Evolutionary conservation across 1,140 invertebrate genomes (phyloP), one percentile per base, ranked within the genome.

Genomic region (Helicoverpa armigera): DNA sequence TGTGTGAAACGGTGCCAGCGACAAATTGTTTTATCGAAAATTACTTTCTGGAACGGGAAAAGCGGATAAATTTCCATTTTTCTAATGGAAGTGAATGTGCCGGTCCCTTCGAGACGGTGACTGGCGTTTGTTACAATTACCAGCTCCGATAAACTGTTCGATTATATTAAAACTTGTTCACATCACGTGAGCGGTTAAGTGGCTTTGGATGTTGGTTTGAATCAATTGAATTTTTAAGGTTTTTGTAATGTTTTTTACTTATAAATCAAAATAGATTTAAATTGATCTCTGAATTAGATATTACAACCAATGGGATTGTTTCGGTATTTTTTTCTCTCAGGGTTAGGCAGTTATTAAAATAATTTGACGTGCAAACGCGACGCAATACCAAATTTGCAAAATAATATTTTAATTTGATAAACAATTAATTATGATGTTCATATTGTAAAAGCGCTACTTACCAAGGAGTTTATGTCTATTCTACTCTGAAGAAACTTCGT

Each of bases 11-110:
- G 84, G 82, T 80, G 74, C 48, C 82, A 43, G 58, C 83, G 89
- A 89, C 87, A 91, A 91, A 91, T 87, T 91, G 87, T 89, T 91
- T 90, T 90, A 91, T 91, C 88, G 89, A 90, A 89, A 90, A 91
- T 91, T 91, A 91, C 89, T 89, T 89, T 88, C 87, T 82, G 82
- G 77, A 82, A 82, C 85, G 85, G 35, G 61, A 73, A 56, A 78
- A 78, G 79, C 56, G 85, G 83, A 85, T 87, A 85, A 88, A 88
- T 90, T 90, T 89, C 86, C 86, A 89, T 91, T 91, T 89, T 87
- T 90, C 86, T 90, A 90, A 90, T 89, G 83, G 85, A 84, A 88
- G 81, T 69, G 80, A 88, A 88, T 86, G 83, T 60, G 69, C 56
- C 51, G 14, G 56, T 53, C 63, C 70, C 67, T 73, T 31, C 31